These are phyloP conservation scores for Thaleichthys pacificus DNA, from an alignment of 2,797 vertebrate genomes.

Conservation along the genomic window DNA sequence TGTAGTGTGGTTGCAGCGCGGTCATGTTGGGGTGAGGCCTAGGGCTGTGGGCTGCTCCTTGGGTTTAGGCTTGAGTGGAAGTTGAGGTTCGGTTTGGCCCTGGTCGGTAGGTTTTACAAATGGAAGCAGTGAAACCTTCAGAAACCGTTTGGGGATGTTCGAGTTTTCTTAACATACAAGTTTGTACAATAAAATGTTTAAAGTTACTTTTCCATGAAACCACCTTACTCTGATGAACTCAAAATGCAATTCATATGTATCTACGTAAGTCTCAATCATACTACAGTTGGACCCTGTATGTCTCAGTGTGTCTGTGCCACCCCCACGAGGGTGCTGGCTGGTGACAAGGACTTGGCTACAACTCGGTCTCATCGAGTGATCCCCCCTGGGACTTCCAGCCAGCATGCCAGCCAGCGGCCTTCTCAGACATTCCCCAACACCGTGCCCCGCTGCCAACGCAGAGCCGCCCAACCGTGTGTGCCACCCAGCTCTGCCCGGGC, in stretches of 20 bases:
- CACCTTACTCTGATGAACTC: background rate
- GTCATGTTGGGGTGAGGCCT: slow-evolving; percentile 62
- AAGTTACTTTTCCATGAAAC: background rate
- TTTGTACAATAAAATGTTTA: background rate
- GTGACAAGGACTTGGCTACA: slow-evolving; percentile 65
- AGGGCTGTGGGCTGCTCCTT: slow-evolving; percentile 61
- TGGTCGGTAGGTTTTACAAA: slow-evolving; percentile 46
- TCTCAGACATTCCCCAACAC: slow-evolving; percentile 64
- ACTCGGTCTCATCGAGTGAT: slow-evolving; percentile 57
- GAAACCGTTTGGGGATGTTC: slow-evolving; percentile 1
- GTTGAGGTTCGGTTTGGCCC: slow-evolving; percentile 64
- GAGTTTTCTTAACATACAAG: background rate
- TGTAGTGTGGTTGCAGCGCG: slow-evolving; percentile 46
- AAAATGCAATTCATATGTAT: background rate
- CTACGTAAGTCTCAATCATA: background rate
- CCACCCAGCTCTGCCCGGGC: slow-evolving; percentile 63
- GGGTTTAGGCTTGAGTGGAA: slow-evolving; percentile 63
- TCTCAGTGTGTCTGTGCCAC: slow-evolving; percentile 26
- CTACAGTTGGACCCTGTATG: slow-evolving; percentile 12
- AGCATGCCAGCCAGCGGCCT: slow-evolving; percentile 59
- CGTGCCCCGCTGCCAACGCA: slow-evolving; percentile 49
- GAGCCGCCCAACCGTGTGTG: slow-evolving; percentile 41
- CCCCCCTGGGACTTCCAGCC: slow-evolving; percentile 45
- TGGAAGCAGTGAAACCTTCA: slow-evolving; percentile 33
- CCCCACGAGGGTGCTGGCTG: slow-evolving; percentile 61